Evolutionary conservation across 2,113 vertebrate genomes (phyloP), one percentile per base, ranked within the genome.

Genomic region (Cheilinus undulatus): DNA sequence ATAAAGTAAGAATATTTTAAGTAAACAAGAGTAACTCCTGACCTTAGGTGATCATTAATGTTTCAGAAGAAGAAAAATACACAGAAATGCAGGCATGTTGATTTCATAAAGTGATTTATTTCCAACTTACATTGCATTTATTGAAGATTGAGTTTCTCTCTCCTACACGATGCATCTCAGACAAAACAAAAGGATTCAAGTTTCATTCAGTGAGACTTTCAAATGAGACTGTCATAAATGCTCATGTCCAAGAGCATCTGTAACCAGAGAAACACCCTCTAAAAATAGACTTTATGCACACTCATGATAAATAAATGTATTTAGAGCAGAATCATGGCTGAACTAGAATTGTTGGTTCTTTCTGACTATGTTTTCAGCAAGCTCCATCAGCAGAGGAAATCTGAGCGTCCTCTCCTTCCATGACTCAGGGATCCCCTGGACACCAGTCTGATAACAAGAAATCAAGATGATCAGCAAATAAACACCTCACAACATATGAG

Each of bases 381-480:
- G 64, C 66, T 91, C 78, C 49, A 92, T 49, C 79, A 92, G 76
- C 49, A 73, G 58, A 38, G 90, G 76, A 65, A 84, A 92, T 84
- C 92, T 86, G 68, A 92, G 13, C 0, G 87, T 92, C 74, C 77
- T 89, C 56, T 70, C 76, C 83, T 61, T 91, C 92, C 92, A 94
- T 2, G 91, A 91, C 68, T 92, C 88, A 0, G 91, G 89, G 71
- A 93, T 88, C 73, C 91, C 91, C 80, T 69, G 82, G 30, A 86
- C 81, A 28, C 88, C 91, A 1, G 54, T 81, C 89, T 93, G 87
- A 76, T 87, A 91, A 82, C 20, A 84, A 42, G 87, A n/a, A 45
- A 7, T 52, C 5, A 50, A 79, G 43, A 80, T 13, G 59, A 70
- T 43, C 50, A 73, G 78, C 46, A n/a, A n/a, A n/a, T 78, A 65